Base-by-base conservation (phyloP, 2,113 vertebrate species). In the crab-eating macaque (Macaca fascicularis) region DNA sequence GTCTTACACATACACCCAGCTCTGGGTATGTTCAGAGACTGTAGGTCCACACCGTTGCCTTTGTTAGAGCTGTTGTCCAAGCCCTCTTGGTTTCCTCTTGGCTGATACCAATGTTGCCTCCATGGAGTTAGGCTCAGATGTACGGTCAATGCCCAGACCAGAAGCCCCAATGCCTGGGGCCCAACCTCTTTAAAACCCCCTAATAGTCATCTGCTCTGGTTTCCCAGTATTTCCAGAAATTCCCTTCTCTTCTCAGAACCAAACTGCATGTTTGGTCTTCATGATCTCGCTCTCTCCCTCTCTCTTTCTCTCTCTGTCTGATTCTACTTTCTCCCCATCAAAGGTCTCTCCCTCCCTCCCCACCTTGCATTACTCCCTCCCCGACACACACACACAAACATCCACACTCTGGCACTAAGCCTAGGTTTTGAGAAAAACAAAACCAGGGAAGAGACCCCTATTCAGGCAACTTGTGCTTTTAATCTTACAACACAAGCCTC, bases 361-460 rank as follows among this genome's bases (percentile, higher is more conserved):
- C 13, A 25, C 2, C 50, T 78, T 35, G n/a, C 19, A 8, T 61
- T 74, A 50, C 7, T 25, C 32, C 32, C 40, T 17, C 38, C 4
- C 30, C 2, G 4, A 50, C 75, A 9, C 69, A 61, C 25, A 64
- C 61, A 64, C 27, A 64, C 27, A 30, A 30, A 64, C 27, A 64
- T 64, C 5, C 61, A 64, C 27, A 64, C 8, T 86, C 59, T 11
- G 69, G 30, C 30, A 92, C 22, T 16, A n/a, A 92, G 48, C 9
- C 43, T 50, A 52, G 64, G 20, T 69, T 45, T 82, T 64, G 38
- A 83, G 69, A 75, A 48, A 96, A 78, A 45, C 45, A 83, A 85
- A 91, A 59, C 23, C 94, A 92, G 25, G 67, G 78, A 86, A 59
- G 16, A 82, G 48, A 40, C 8, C 40, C 38, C n/a, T 92, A 32